These are phyloP conservation scores for Troides oblongomaculatus DNA, from an alignment of 2,888 invertebrate genomes.

Conservation along the genomic window DNA sequence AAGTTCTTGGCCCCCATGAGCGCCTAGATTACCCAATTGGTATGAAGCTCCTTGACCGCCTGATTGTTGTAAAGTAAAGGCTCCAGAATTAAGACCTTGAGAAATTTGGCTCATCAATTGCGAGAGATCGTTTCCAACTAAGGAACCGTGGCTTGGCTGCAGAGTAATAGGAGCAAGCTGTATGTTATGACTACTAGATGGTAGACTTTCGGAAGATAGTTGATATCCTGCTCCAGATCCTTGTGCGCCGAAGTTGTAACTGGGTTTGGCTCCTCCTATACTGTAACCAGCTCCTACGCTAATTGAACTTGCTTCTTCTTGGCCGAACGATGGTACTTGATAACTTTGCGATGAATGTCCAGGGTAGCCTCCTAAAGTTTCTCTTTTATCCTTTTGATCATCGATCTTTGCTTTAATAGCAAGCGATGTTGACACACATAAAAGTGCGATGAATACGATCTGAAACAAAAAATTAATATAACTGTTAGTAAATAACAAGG, in stretches of 20 bases:
- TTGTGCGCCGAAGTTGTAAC: constrained; percentile 54
- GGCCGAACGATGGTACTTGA: constrained; percentile 47
- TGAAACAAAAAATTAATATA: constrained; percentile 43
- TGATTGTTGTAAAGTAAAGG: constrained; percentile 56
- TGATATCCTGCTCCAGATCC: constrained; percentile 52
- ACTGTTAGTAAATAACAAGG: background rate
- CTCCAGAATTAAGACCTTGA: constrained; percentile 62
- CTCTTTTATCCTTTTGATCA: constrained; percentile 68
- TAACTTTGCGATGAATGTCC: constrained; percentile 44
- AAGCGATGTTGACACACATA: constrained; percentile 63
- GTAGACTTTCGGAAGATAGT: constrained; percentile 51
- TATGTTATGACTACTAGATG: constrained; percentile 54
- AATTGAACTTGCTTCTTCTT: constrained; percentile 66
- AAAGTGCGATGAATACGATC: constrained; percentile 63
- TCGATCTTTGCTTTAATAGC: constrained; percentile 56
- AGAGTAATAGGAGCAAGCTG: constrained; percentile 66
- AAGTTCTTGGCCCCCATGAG: constrained; percentile 52
- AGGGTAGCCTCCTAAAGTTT: constrained; percentile 58
- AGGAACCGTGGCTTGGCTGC: constrained; percentile 55
- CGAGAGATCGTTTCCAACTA: constrained; percentile 56
- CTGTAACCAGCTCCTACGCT: constrained; percentile 74
- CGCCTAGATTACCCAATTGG: constrained; percentile 51
- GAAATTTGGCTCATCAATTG: constrained; percentile 70
- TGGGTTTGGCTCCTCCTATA: constrained; percentile 67
- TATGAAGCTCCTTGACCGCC: constrained; percentile 52